A percentile compares a stretch with the other conserved stretches of the same genome.
phyloP scores from a whole-genome alignment of 2,113 vertebrate species.

The Psittacara wagleri region DNA sequence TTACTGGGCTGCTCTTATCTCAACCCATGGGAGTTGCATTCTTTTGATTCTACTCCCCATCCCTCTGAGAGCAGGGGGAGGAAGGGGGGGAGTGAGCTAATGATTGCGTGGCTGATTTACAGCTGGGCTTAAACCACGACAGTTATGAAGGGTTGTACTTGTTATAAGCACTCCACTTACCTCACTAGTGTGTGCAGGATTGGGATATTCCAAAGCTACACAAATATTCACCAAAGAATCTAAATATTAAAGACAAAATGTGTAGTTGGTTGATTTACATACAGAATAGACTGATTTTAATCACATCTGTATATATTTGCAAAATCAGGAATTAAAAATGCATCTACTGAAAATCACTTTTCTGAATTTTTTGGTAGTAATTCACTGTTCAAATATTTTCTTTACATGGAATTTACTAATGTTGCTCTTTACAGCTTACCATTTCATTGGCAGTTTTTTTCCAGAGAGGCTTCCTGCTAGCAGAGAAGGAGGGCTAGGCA shows the following conservation, averaged over 20 bases:
- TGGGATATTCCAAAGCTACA: background rate
- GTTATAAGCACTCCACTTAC: background rate
- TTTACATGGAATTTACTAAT: constrained; percentile 5
- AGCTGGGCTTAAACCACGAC: too few species aligned
- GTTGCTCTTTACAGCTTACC: background rate
- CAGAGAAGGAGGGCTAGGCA: background rate
- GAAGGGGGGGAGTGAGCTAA: too few species aligned
- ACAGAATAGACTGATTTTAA: background rate
- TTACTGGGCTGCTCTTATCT: too few species aligned
- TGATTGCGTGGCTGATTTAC: too few species aligned
- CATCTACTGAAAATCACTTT: background rate
- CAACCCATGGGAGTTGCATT: too few species aligned
- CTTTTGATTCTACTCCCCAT: too few species aligned
- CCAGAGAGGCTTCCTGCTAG: constrained; percentile 3
- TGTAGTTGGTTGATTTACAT: background rate
- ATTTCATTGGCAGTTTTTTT: background rate
- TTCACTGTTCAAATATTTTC: constrained; percentile 39
- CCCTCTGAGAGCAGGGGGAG: too few species aligned
- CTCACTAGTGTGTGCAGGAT: background rate
- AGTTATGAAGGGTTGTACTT: background rate
- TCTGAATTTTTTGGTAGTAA: constrained; percentile 18
- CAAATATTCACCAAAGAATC: background rate
- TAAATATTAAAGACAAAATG: background rate
- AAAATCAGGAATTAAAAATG: constrained; percentile 29
- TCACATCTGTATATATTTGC: background rate